Base-by-base conservation (phyloP, 2,888 invertebrate species). In the Agrochola macilenta region DNA sequence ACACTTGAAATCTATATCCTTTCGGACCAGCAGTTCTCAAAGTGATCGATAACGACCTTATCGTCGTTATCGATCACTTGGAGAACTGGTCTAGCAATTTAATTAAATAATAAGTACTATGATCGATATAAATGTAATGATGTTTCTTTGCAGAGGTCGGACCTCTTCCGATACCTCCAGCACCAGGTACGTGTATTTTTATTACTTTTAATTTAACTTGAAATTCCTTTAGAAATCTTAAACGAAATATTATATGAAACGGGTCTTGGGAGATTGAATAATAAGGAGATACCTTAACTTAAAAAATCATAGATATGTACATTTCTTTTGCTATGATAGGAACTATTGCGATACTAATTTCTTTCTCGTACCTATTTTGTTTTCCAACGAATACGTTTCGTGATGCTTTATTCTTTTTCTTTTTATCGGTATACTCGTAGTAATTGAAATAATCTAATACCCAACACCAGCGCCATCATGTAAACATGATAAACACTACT, bases 101-200 rank as follows among this genome's bases (percentile, higher is more conserved):
- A 12, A 7, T 52, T 7, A 52, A 30, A 23, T 30, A 63, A 35
- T n/a, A 11, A 4, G 23, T 39, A 46, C 17, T 23, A 43, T 49
- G 14, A 46, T 35, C 14, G 9, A 76, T 30, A 57, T 63, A 7
- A 63, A 68, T 14, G 0, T 58, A 4, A 9, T 68, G 2, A n/a
- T 52, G 0, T 79, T 79, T 74, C 5, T 69, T 81, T 74, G 14
- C 82, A 83, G 83, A 76, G 4, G 5, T 84, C 11, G 49, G 11
- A 39, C 82, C 84, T 11, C 0, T 26, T 12, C 73, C 70, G 12
- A 5, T 26, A 35, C 82, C 81, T 11, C 81, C 75, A 52, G 35
- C 26, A 68, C 82, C 81, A 73, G 69, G 83, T 83, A 63, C 12
- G 69, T 54, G 8, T n/a, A 60, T 57, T 39, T 63, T 39, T 20